Base-by-base conservation (phyloP, 1,140 invertebrate species). In the Medauroidea extradentata region DNA sequence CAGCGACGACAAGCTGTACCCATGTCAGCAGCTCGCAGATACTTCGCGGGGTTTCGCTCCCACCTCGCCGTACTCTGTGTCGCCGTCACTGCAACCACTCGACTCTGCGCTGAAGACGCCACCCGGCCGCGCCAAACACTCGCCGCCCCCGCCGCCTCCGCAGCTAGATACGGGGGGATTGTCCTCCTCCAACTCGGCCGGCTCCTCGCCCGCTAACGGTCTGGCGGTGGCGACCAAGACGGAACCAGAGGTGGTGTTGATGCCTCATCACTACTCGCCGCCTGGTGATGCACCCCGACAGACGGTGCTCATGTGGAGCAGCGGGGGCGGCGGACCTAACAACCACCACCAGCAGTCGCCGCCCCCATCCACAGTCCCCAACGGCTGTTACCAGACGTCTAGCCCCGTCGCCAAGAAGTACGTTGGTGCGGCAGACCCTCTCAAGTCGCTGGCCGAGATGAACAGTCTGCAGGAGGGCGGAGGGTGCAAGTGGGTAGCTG, bases 221-320 rank as follows among this genome's bases (percentile, higher is more conserved):
- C 69, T 84, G 14, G 71, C n/a, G n/a, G n/a, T 84, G 14, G 83
- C 83, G 0, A 82, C 83, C 0, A 86, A 86, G 68, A 79, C 84
- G 67, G 84, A 85, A 65, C 72, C 78, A 0, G 82, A 83, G 21
- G 61, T 63, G 34, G 72, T 23, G 8, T 27, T 56, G 39, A 23
- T 57, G 55, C 50, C 71, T 73, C 1, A 71, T 62, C 78, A 84
- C 63, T 74, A 73, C 59, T 69, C 71, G 19, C 71, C 73, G n/a
- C 53, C 52, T 8, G 54, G 43, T 24, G 82, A 86, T 53, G 77
- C 81, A 23, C 84, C 85, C 0, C 76, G 90, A 19, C 90, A 93
- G 73, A 93, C 90, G 1, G 90, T 93, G 16, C 79, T 93, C 2
- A 92, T 92, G 90, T 92, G 90, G 89, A 90, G 89, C 2, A 77